Conservation (phyloP, 2,888 invertebrate species). For the Perithous albicinctus region DNA sequence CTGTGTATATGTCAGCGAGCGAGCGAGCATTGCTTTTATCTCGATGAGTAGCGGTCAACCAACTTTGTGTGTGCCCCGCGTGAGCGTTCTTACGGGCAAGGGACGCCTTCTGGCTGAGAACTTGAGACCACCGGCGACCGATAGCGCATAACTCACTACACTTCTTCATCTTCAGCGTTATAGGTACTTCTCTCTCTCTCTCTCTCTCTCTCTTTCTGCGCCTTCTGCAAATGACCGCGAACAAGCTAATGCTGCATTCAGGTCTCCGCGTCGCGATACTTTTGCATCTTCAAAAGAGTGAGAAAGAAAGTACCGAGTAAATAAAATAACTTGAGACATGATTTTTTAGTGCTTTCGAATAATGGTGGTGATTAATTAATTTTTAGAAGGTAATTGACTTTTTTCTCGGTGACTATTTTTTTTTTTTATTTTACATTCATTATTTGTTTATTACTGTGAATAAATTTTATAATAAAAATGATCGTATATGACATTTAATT, state of each 20-base stretch:
- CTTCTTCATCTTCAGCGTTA: conserved; percentile 10
- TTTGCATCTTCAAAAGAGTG: neutral
- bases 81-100: neutral
- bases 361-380: no score
- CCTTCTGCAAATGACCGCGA: neutral
- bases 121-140: conserved; percentile 72
- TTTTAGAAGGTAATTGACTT: no score
- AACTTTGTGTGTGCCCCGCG: conserved; percentile 70
- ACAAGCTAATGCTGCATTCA: conserved; percentile 6
- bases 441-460: no score
- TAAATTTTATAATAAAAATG: no score
- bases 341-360: neutral
- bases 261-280: neutral
- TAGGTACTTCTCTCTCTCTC: no score
- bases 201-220: no score
- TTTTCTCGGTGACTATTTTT: no score
- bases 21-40: conserved; percentile 43
- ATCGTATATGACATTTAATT: no score
- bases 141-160: conserved; percentile 73
- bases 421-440: no score
- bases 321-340: neutral
- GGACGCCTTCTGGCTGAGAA: conserved; percentile 71
- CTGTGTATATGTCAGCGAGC: neutral
- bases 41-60: conserved; percentile 77
- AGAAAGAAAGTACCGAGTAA: neutral